These are phyloP conservation scores for Plectus sambesii DNA, from an alignment of 1,140 invertebrate species.

Conservation along the genomic window DNA sequence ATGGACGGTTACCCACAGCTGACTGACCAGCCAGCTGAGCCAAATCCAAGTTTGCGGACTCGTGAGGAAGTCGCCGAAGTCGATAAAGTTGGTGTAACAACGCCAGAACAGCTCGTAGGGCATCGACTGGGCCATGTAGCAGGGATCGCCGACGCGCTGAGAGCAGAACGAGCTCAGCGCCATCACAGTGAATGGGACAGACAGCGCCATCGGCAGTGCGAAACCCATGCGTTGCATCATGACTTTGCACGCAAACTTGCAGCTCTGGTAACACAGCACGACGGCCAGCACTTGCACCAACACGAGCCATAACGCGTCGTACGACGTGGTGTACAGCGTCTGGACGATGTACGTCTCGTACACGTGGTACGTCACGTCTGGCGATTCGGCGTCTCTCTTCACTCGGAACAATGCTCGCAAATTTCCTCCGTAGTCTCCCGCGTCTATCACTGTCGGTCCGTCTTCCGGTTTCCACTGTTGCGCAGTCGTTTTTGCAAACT, in stretches of 20 bases:
- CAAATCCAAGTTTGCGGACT: constrained; percentile 37
- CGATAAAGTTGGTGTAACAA: constrained; percentile 20
- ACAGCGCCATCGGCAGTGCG: constrained; percentile 35
- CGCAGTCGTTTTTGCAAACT: constrained; percentile 2
- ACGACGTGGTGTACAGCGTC: constrained; percentile 39
- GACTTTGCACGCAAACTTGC: constrained; percentile 45
- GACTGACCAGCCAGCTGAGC: constrained; percentile 36
- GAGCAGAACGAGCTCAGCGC: constrained; percentile 30
- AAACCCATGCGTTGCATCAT: constrained; percentile 43
- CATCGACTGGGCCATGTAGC: constrained; percentile 32
- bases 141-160: constrained; percentile 23
- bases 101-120: constrained; percentile 42
- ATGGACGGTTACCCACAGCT: constrained; percentile 78
- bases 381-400: not conserved
- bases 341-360: constrained; percentile 38
- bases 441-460: not conserved
- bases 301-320: constrained; percentile 42
- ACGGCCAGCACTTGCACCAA: constrained; percentile 38
- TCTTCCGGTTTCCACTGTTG: not conserved
- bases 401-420: not conserved
- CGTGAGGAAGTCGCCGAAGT: constrained; percentile 24
- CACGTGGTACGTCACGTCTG: constrained; percentile 20
- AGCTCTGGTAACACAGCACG: constrained; percentile 39
- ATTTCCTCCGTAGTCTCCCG: not conserved
- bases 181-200: constrained; percentile 35